These are phyloP conservation scores for Drosophila lacicola DNA, from an alignment of 2,888 invertebrate species.

Conservation along the genomic window DNA sequence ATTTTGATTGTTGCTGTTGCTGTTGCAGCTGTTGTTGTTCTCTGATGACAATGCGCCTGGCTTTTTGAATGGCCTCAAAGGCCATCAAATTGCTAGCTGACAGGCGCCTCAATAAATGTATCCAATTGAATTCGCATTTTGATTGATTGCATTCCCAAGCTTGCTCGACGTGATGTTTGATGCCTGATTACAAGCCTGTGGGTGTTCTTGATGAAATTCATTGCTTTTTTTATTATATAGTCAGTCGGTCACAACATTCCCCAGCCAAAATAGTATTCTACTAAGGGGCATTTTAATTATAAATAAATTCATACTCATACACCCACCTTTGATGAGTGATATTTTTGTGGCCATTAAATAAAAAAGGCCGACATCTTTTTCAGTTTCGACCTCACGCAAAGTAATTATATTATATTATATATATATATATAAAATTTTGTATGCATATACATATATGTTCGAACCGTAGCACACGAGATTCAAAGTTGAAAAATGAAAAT, in stretches of 20 bases:
- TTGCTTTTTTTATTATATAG: conserved; percentile 13
- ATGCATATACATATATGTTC: conserved; percentile 3
- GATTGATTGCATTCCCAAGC: conserved; percentile 68
- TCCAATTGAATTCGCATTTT: conserved; percentile 64
- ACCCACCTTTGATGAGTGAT: conserved; percentile 50
- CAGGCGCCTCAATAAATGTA: conserved; percentile 58
- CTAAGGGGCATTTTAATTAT: conserved; percentile 5
- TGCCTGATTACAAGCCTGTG: conserved; percentile 29
- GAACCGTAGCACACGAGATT: conserved; percentile 32
- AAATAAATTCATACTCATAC: conserved; percentile 28
- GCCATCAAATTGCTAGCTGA: conserved; percentile 47
- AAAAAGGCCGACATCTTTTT: conserved; percentile 58
- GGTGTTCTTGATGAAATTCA: conserved; percentile 23
- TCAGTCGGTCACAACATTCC: conserved; percentile 1
- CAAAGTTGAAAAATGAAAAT: conserved; percentile 51
- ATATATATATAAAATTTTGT: background rate
- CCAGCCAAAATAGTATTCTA: conserved; percentile 8
- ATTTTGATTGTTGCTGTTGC: conserved; percentile 7
- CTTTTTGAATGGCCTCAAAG: conserved; percentile 39
- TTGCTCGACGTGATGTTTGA: conserved; percentile 17
- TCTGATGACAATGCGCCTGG: conserved; percentile 37
- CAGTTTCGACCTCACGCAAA: conserved; percentile 46
- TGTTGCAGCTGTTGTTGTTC: conserved; percentile 27
- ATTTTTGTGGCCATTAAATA: conserved; percentile 57
- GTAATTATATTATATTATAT: conserved; percentile 10